Conservation (phyloP, 2,113 vertebrate genomes). For the Pseudorasbora parva region DNA sequence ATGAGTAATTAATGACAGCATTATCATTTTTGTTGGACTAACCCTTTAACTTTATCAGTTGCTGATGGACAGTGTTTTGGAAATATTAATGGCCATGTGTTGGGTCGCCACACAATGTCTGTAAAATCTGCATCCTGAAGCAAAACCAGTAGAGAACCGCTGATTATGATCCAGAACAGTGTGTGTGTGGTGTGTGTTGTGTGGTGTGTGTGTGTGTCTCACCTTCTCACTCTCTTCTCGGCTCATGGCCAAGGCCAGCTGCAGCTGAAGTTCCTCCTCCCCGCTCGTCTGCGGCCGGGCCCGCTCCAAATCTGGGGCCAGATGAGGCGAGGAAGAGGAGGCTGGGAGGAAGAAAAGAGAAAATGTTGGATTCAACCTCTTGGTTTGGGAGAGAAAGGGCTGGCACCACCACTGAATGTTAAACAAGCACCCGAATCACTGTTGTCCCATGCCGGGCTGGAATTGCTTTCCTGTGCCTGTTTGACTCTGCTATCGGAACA, state of each 20-base stretch:
- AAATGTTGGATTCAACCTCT: slow-evolving; percentile 9
- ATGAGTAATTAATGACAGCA: too few species aligned
- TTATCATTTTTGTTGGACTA: too few species aligned
- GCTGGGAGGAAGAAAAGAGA: slow-evolving; percentile 72
- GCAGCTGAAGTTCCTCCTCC: slow-evolving; percentile 94
- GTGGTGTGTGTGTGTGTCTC: slow-evolving; percentile 51
- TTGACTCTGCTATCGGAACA: slow-evolving; percentile 70
- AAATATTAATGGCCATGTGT: too few species aligned
- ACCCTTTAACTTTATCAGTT: too few species aligned
- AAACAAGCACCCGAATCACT: slow-evolving; percentile 62
- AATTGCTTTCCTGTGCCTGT: slow-evolving; percentile 66
- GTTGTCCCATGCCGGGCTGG: slow-evolving; percentile 69
- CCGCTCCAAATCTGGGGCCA: slow-evolving; percentile 88
- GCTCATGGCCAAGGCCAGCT: slow-evolving; percentile 95
- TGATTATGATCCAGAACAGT: too few species aligned
- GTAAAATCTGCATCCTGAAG: too few species aligned
- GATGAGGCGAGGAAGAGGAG: slow-evolving; percentile 82
- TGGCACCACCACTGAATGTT: slow-evolving; percentile 68
- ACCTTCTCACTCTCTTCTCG: slow-evolving; percentile 96
- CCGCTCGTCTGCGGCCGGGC: slow-evolving; percentile 89
- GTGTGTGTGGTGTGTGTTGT: background rate
- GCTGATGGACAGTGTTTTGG: too few species aligned
- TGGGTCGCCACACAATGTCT: too few species aligned
- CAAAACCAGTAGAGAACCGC: background rate
- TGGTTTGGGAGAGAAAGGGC: slow-evolving; percentile 29